These are phyloP conservation scores for Semnornis frantzii DNA, from an alignment of 2,113 vertebrate genomes.

Conservation along the genomic window DNA sequence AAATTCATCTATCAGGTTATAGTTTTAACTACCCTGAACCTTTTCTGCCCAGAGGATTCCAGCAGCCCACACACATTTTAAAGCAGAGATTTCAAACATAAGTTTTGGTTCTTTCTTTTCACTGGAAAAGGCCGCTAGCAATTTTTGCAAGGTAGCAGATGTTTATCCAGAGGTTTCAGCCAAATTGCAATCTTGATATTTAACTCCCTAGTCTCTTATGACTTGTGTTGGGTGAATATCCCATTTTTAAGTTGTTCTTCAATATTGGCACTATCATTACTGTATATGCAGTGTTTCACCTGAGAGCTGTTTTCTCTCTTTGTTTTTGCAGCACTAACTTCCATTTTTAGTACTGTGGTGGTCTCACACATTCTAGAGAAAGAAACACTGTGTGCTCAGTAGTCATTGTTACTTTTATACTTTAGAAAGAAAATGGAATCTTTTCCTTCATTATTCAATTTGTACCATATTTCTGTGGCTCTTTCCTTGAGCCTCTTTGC, in stretches of 20 bases:
- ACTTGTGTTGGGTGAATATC: background rate
- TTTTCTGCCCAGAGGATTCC: background rate
- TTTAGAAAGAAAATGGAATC: background rate
- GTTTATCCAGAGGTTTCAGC: background rate
- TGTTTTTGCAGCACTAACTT: background rate
- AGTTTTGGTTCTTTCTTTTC: background rate
- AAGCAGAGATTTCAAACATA: background rate
- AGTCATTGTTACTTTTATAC: background rate
- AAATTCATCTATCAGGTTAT: background rate
- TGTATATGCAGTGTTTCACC: background rate
- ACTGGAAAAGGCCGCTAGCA: background rate
- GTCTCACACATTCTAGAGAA: background rate
- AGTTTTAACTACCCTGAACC: background rate
- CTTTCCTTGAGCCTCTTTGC: background rate
- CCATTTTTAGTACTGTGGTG: background rate
- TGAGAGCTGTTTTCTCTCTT: background rate
- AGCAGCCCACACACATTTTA: background rate
- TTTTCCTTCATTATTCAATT: background rate
- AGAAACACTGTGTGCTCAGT: background rate
- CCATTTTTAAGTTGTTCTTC: background rate
- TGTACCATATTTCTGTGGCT: background rate
- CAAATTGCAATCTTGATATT: background rate
- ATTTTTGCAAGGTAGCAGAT: background rate
- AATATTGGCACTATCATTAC: background rate
- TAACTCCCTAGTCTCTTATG: background rate